A percentile compares a stretch with the other conserved stretches of the same genome.
phyloP scores from a whole-genome alignment of 2,888 invertebrate genomes.

The Cerastis leucographa region DNA sequence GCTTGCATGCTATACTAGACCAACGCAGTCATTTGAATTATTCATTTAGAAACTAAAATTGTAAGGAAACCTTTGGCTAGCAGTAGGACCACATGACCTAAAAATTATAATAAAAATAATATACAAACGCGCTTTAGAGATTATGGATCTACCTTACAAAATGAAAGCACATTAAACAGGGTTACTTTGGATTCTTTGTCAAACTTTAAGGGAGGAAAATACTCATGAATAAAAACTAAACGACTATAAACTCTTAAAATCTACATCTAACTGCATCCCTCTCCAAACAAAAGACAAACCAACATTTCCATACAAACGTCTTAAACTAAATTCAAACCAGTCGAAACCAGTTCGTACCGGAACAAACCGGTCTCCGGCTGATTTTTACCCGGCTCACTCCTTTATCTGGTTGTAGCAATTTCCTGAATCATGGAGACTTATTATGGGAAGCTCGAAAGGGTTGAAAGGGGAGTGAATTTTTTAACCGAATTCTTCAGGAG shows the following conservation, averaged over 20 bases:
- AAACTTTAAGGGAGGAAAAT: neutral
- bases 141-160: neutral
- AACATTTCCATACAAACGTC: conserved; percentile 49
- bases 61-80: neutral
- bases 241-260: neutral
- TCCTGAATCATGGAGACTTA: conserved; percentile 64
- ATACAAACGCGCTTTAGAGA: neutral
- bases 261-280: neutral
- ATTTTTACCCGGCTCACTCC: conserved; percentile 60
- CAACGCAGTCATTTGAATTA: neutral
- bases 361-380: conserved; percentile 53
- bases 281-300: conserved; percentile 19
- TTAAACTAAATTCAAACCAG: conserved; percentile 38
- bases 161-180: neutral
- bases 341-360: conserved; percentile 48
- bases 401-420: conserved; percentile 67
- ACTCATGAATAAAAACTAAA: neutral
- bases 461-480: conserved; percentile 32
- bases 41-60: neutral
- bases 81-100: neutral
- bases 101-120: neutral
- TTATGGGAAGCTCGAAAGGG: conserved; percentile 59
- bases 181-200: neutral
- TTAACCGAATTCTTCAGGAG: conserved; percentile 25
- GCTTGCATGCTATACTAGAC: too few relatives aligned